phyloP scores from a whole-genome alignment of 2,797 vertebrate species.

The Cossypha polioptera region DNA sequence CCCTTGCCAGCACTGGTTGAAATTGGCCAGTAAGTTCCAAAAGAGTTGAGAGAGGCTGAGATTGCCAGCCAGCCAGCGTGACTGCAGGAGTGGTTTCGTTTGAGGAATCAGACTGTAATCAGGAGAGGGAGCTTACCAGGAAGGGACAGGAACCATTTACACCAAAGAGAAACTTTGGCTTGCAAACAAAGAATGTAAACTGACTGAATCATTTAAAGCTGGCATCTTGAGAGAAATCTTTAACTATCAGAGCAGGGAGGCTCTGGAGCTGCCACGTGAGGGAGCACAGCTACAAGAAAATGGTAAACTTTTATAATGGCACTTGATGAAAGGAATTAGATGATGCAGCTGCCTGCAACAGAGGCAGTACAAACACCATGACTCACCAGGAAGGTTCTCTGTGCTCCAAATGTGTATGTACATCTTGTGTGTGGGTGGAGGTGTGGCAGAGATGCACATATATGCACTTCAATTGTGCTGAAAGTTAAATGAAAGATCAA shows the following conservation, averaged over 20 bases:
- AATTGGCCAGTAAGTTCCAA: background rate
- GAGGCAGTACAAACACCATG: background rate
- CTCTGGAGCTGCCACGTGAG: background rate
- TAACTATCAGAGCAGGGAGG: background rate
- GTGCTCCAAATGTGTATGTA: background rate
- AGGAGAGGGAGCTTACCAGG: background rate
- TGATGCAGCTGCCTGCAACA: background rate
- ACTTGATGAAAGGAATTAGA: slow-evolving; percentile 19
- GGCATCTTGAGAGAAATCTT: background rate
- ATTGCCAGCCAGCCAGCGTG: background rate
- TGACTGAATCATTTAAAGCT: background rate
- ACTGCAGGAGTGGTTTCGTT: background rate
- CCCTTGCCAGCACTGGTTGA: background rate
- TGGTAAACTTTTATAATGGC: background rate
- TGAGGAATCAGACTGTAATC: background rate
- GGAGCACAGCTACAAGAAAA: slow-evolving; percentile 5
- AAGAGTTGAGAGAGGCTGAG: background rate
- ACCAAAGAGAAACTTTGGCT: background rate
- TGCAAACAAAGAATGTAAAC: background rate
- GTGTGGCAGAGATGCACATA: background rate
- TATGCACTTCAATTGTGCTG: background rate
- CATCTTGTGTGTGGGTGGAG: background rate
- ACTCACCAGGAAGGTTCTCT: background rate
- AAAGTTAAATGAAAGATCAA: background rate
- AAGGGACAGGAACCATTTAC: background rate